phyloP scores from a whole-genome alignment of 64 coral and sea anemone species.

The Stichodactyla helianthus region DNA sequence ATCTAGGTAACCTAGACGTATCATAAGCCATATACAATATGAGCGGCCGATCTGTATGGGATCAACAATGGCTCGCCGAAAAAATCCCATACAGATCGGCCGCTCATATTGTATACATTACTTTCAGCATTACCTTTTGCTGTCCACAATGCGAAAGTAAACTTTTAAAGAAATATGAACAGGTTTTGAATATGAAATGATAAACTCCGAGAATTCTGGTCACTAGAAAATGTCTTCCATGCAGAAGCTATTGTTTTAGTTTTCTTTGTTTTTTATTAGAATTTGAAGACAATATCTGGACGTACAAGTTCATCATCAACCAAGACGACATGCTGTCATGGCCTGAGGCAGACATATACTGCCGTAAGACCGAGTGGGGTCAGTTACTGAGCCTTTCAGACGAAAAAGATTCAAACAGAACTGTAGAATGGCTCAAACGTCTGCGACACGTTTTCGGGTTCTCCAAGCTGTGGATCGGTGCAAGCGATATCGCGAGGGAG shows the following conservation, averaged over 20 bases:
- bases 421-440: background rate
- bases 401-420: slow-evolving; percentile 24
- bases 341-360: slow-evolving; percentile 71
- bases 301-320: slow-evolving; percentile 56
- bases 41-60: no score
- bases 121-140: no score
- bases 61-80: no score
- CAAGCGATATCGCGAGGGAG: slow-evolving; percentile 18
- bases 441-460: slow-evolving; percentile 44
- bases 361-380: slow-evolving; percentile 54
- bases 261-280: slow-evolving; percentile 14
- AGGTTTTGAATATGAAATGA: no score
- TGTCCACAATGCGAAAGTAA: no score
- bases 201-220: no score
- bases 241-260: background rate
- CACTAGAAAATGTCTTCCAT: no score
- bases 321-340: slow-evolving; percentile 54
- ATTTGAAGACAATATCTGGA: slow-evolving; percentile 45
- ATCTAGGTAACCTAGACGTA: no score
- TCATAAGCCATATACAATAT: no score
- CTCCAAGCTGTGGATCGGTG: slow-evolving; percentile 62
- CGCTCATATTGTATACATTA: no score
- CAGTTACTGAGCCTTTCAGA: slow-evolving; percentile 37
- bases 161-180: no score
- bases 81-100: no score